Conservation (phyloP, 1,140 invertebrate genomes). For the Nephotettix cincticeps region DNA sequence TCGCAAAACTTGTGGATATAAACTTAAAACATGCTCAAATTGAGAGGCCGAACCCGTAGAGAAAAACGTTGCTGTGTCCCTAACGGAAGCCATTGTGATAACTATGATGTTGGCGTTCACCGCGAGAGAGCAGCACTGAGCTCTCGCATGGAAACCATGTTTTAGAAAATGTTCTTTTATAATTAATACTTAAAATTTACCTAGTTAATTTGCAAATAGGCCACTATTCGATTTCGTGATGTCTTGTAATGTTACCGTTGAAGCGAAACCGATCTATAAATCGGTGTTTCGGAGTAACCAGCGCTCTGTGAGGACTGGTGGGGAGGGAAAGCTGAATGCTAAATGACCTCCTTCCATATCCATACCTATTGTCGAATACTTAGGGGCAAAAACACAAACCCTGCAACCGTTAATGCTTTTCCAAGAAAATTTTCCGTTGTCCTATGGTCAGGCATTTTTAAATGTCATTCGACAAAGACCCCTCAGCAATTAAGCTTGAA, state of each 20-base stretch:
- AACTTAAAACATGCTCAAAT: constrained; percentile 83
- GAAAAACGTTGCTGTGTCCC: constrained; percentile 89
- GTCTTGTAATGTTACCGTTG: background rate
- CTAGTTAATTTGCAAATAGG: background rate
- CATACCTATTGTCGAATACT: constrained; percentile 45
- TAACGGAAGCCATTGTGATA: constrained; percentile 72
- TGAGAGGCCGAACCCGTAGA: constrained; percentile 80
- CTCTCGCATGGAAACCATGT: background rate
- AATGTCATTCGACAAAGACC: background rate
- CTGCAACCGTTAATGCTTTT: constrained; percentile 5
- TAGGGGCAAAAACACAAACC: constrained; percentile 8
- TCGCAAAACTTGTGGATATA: constrained; percentile 84
- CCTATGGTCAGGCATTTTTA: background rate
- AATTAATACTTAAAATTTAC: background rate
- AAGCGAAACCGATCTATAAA: background rate
- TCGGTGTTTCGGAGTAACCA: background rate
- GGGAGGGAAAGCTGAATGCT: constrained; percentile 15
- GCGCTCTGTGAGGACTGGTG: background rate
- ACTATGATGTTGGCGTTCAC: constrained; percentile 22
- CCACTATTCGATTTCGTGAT: background rate
- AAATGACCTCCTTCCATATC: constrained; percentile 29
- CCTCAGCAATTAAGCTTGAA: background rate
- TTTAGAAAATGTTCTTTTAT: background rate
- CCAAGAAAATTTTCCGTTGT: background rate
- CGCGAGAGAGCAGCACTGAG: constrained; percentile 29